phyloP scores from a whole-genome alignment of 2,113 vertebrate species.

The Gnathonemus echidnorhynchus region DNA sequence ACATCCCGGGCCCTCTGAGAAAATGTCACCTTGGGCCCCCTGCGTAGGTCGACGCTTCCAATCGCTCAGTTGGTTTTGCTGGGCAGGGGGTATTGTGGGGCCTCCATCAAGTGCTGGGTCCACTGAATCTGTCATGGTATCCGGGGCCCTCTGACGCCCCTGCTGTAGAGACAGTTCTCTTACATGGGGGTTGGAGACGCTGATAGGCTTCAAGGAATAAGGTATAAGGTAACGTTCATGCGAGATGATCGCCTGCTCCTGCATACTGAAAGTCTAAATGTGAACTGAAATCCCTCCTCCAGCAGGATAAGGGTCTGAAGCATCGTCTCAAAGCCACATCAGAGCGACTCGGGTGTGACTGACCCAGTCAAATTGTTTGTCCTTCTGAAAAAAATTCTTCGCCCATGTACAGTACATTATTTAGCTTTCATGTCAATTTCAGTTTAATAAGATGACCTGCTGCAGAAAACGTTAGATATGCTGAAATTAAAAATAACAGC shows the following conservation, averaged over 20 bases:
- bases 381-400: background rate
- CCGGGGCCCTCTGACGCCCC: background rate
- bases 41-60: background rate
- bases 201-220: background rate
- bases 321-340: background rate
- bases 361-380: background rate
- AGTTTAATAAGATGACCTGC: background rate
- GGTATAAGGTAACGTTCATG: background rate
- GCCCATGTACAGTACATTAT: background rate
- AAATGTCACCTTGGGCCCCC: background rate
- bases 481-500: background rate
- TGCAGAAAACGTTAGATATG: background rate
- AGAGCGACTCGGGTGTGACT: background rate
- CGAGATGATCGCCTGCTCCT: background rate
- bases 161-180: background rate
- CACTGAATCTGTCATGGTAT: background rate
- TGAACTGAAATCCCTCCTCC: background rate
- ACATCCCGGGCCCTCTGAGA: background rate
- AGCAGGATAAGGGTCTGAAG: background rate
- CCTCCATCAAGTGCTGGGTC: background rate
- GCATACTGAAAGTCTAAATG: too few species aligned
- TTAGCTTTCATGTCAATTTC: background rate
- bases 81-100: background rate
- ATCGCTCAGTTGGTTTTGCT: background rate
- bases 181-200: background rate